Evolutionary conservation across 2,113 vertebrate genomes (phyloP), one percentile per base, ranked within the genome.

Genomic region (Ciconia maguari): DNA sequence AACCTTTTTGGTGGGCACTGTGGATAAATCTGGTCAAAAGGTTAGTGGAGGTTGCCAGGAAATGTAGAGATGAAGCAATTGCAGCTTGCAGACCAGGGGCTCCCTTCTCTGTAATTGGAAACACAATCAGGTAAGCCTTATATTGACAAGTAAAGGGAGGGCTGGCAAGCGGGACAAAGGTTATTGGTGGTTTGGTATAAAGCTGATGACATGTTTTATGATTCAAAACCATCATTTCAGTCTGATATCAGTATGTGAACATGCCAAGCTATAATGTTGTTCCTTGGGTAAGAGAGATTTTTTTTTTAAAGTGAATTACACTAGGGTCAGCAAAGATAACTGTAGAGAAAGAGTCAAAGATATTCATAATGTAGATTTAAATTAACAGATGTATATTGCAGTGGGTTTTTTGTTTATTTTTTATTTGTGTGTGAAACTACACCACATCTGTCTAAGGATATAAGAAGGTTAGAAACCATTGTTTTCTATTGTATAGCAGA

Each of bases 31-130:
- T 94, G 99, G 99, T 91, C 97, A 97, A 97, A 98, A 98, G 98
- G 98, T 98, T 99, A 98, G 98, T 99, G 94, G 98, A 98, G 97
- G 96, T 97, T 98, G 98, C 99, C 88, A 98, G 98, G 97, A 98
- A 98, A 97, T 99, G 99, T 94, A 98, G 99, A 98, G 99, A 99
- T 94, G 98, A 99, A 98, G 99, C 99, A 89, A 99, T 99, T 91
- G 98, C 98, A 83, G 98, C 97, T 71, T 99, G 99, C 98, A 98
- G 97, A 98, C 99, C 98, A 15, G 98, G 98, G 97, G 98, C 98
- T 96, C 98, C 98, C 75, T 98, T 99, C 95, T 99, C 98, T 97
- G 98, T 99, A 96, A 99, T 99, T 98, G 99, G 99, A 98, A 99
- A 99, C 98, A 99, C 99, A 98, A 99, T 99, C 98, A 99, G 99